A percentile compares a stretch with the other conserved stretches of the same genome.
These are phyloP conservation scores for Meleagris gallopavo DNA, from an alignment of 2,113 vertebrate species.

Conservation along the genomic window DNA sequence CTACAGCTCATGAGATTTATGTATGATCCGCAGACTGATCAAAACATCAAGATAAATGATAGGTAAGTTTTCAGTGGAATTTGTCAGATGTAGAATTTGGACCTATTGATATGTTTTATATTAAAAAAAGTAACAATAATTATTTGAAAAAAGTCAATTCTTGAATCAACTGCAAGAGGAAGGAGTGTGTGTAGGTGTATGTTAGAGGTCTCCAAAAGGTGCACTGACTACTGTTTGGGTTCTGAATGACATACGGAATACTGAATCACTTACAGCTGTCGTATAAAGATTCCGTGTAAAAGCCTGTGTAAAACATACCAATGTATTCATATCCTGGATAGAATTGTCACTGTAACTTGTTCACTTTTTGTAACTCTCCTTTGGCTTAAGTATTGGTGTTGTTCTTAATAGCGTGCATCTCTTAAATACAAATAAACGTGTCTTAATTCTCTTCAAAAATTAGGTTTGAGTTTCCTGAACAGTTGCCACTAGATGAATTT, in stretches of 20 bases:
- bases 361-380: not conserved
- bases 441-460: constrained; percentile 40
- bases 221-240: not conserved
- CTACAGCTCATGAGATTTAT: constrained; percentile 99
- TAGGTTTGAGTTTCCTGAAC: constrained; percentile 99
- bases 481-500: constrained; percentile 97
- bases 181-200: not conserved
- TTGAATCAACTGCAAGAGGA: not conserved
- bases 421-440: not conserved
- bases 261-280: not conserved
- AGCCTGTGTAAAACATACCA: not conserved
- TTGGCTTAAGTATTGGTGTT: not conserved
- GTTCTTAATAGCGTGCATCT: not conserved
- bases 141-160: not conserved
- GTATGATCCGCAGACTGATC: constrained; percentile 99
- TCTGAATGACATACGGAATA: not conserved
- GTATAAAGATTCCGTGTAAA: not conserved
- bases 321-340: not conserved
- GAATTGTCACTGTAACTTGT: not conserved
- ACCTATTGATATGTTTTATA: not conserved
- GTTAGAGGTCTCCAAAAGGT: not conserved
- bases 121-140: not conserved
- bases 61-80: constrained; percentile 77
- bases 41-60: constrained; percentile 99
- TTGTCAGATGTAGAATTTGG: not conserved